These are phyloP conservation scores for Gallinago solitaria DNA, from an alignment of 2,797 vertebrate genomes.

Conservation along the genomic window DNA sequence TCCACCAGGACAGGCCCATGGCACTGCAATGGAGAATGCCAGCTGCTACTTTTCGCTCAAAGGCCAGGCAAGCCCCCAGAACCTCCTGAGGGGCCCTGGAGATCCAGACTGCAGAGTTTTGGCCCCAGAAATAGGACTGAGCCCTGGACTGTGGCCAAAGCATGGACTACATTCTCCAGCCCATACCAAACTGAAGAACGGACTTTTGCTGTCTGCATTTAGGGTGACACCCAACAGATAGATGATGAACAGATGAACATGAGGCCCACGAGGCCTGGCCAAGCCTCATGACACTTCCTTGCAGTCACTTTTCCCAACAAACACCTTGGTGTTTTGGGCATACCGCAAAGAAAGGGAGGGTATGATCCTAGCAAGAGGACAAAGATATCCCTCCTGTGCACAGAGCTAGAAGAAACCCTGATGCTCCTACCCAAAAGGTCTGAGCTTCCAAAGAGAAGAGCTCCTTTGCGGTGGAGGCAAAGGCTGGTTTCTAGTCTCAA, in stretches of 20 bases:
- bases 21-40: neutral
- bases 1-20: neutral
- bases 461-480: neutral
- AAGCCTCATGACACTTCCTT: neutral
- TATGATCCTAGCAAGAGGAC: neutral
- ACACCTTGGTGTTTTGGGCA: neutral
- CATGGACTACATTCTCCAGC: neutral
- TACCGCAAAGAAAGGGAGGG: neutral
- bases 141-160: neutral
- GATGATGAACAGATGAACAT: neutral
- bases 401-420: accelerated
- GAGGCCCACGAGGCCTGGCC: neutral
- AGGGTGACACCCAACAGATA: neutral
- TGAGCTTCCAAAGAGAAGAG: neutral
- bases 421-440: neutral
- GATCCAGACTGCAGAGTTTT: neutral
- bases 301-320: neutral
- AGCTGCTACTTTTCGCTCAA: neutral
- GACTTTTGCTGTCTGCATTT: neutral
- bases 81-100: neutral
- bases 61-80: neutral
- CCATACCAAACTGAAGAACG: neutral
- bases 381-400: neutral
- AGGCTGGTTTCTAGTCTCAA: neutral
- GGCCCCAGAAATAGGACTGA: neutral